These are phyloP conservation scores for Etia nguti DNA, from an alignment of 2,113 vertebrate species.

Conservation along the genomic window DNA sequence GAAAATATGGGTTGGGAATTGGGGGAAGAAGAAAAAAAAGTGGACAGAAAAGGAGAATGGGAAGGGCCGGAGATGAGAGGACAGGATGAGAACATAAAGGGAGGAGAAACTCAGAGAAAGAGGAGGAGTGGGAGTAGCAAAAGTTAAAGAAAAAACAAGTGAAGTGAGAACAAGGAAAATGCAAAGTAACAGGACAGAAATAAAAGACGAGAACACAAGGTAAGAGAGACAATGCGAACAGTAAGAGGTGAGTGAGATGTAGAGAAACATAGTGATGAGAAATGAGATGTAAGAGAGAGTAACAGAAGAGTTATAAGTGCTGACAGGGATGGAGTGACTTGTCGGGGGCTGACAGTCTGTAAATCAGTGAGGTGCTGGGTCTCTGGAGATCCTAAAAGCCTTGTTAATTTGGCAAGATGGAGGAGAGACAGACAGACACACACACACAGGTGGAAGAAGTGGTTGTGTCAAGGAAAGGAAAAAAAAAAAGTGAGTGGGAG, in stretches of 20 bases:
- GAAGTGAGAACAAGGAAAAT: background rate
- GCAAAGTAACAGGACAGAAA: background rate
- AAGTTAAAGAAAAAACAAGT: background rate
- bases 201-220: background rate
- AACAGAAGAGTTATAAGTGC: conserved; percentile 24
- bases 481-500: background rate
- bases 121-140: background rate
- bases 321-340: conserved; percentile 59
- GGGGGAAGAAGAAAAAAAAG: background rate
- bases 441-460: background rate
- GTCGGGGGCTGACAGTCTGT: conserved; percentile 46
- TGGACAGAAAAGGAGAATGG: background rate
- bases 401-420: conserved; percentile 62
- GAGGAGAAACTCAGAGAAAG: background rate
- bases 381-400: conserved; percentile 59
- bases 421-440: background rate
- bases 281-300: background rate
- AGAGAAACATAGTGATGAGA: conserved; percentile 12
- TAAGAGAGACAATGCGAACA: background rate
- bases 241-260: conserved; percentile 12
- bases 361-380: conserved; percentile 57
- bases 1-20: background rate
- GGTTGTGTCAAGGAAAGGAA: background rate
- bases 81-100: background rate
- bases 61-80: background rate